Evolutionary conservation across 1,140 invertebrate genomes (phyloP), one percentile per base, ranked within the genome.

Genomic region (Asbolus verrucosus): DNA sequence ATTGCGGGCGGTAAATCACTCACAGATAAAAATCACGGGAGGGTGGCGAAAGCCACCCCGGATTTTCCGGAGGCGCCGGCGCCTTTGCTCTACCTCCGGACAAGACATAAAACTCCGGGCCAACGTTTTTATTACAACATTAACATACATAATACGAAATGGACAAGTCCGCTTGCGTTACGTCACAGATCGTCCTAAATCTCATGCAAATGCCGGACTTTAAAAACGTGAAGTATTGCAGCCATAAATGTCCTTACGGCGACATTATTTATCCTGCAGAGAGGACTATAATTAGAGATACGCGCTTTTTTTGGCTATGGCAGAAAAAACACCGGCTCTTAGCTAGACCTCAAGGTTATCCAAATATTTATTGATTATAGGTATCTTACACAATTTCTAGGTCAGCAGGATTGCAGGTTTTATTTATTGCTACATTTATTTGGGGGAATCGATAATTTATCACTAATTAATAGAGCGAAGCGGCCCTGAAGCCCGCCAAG

Each of bases 351-450:
- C 61, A 63, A 63, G 61, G 61, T 63, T 63, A 63, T 13, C 41
- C 39, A 63, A 63, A 63, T 63, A 63, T 63, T 63, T 63, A 63
- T 63, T 63, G 61, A 63, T 63, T 63, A 54, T 54, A 54, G 19
- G 19, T 54, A 63, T 63, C 61, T 63, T 63, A 63, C 61, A 63
- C 39, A 63, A 63, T 63, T 63, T 63, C 61, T 63, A 63, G 61
- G 61, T 63, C 61, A 63, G 30, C 61, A 63, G 61, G 61, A 63
- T 63, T 21, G 33, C 14, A 4, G 50, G 50, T 59, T 59, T 63
- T 63, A 63, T 62, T 54, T 54, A 54, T 30, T 38, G 61, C 33
- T 63, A 39, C 61, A 39, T 15, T 39, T 63, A 63, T 30, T 41
- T 21, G 50, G 6, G 50, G 11, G 18, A 18, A 59, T 59, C 50